Evolutionary conservation across 2,113 vertebrate genomes (phyloP).

Genomic region (Notiomystis cincta): DNA sequence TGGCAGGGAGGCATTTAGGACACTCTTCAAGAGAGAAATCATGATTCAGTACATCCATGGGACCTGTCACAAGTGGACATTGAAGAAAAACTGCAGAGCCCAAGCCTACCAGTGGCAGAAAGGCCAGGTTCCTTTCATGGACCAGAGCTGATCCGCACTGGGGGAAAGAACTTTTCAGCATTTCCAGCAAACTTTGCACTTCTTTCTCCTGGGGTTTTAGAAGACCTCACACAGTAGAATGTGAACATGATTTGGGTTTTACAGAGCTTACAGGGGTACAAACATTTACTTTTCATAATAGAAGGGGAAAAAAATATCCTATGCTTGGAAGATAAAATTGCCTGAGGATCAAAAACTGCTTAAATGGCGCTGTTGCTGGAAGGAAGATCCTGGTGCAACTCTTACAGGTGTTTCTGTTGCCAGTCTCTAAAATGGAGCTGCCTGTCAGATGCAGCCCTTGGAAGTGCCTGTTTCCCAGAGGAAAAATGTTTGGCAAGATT

Average conservation of each 20-base stretch:
- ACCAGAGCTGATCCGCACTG: not conserved
- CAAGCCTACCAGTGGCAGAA: not conserved
- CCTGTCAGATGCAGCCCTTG: not conserved
- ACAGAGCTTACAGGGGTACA: not conserved
- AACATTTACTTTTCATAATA: not conserved
- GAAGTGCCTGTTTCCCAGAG: not conserved
- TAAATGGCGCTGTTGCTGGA: not conserved
- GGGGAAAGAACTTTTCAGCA: not conserved
- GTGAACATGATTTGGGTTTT: not conserved
- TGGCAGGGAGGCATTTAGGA: rapidly evolving
- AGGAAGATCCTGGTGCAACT: not conserved
- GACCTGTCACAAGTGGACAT: not conserved
- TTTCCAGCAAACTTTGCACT: rapidly evolving
- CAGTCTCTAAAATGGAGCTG: not conserved
- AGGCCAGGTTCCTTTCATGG: not conserved
- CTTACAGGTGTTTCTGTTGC: not conserved
- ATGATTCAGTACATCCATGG: not conserved
- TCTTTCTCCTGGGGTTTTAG: not conserved
- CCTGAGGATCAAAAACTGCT: not conserved
- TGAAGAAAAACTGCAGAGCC: not conserved
- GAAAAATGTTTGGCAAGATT: not conserved
- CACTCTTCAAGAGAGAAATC: not conserved
- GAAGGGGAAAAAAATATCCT: not conserved
- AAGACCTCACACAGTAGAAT: not conserved
- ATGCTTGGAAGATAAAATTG: not conserved